Conservation (phyloP, 1,140 invertebrate genomes). For the Eupristina koningsbergeri region DNA sequence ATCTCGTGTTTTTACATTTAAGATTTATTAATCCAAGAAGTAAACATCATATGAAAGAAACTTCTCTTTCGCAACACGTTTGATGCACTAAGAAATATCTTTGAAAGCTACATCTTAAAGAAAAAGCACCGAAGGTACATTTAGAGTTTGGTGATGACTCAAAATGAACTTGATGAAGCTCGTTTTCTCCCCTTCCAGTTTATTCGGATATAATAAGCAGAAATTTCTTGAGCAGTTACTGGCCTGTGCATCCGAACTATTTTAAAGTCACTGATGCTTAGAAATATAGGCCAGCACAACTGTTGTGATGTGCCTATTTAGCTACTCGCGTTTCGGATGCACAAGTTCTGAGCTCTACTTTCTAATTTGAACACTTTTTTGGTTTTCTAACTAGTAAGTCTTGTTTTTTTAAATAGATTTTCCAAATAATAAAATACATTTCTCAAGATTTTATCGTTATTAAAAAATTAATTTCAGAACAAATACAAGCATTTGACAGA, state of each 20-base stretch:
- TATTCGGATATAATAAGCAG: slow-evolving; percentile 6
- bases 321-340: slow-evolving; percentile 30
- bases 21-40: neutral
- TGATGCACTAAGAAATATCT: too few species aligned
- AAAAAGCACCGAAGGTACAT: neutral
- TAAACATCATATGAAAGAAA: neutral
- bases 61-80: neutral
- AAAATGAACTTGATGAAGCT: neutral
- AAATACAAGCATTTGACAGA: too few species aligned
- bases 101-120: neutral
- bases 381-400: neutral
- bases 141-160: neutral
- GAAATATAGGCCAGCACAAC: slow-evolving; percentile 69
- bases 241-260: slow-evolving; percentile 59
- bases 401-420: neutral
- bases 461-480: too few species aligned
- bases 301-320: slow-evolving; percentile 40
- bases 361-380: neutral
- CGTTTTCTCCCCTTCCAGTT: neutral
- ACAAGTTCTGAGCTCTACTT: slow-evolving; percentile 2
- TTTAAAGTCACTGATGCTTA: slow-evolving; percentile 68
- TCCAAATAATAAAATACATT: too few species aligned
- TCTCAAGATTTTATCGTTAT: too few species aligned
- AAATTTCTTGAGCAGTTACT: neutral
- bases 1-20: neutral